phyloP scores from a whole-genome alignment of 2,888 invertebrate species.

The Trimorus sp. region DNA sequence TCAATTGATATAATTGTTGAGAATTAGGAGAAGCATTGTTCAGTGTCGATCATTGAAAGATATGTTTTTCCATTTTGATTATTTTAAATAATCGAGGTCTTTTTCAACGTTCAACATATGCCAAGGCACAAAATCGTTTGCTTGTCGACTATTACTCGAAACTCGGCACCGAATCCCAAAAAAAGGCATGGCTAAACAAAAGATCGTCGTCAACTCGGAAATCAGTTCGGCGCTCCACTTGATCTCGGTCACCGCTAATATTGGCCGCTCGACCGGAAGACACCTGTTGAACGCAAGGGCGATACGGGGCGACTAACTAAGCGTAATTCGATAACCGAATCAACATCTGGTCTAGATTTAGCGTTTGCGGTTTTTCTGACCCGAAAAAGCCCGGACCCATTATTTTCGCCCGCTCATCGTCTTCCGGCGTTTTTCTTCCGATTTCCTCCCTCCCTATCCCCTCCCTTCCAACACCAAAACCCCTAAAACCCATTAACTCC shows the following conservation, averaged over 20 bases:
- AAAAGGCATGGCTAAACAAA: background rate
- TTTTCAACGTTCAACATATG: too few relatives aligned
- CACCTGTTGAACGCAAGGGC: slow-evolving; percentile 66
- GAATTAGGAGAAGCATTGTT: too few relatives aligned
- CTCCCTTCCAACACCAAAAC: too few relatives aligned
- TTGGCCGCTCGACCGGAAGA: slow-evolving; percentile 61
- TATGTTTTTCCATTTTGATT: too few relatives aligned
- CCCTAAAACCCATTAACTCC: too few relatives aligned
- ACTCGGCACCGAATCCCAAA: too few relatives aligned
- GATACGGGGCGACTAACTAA: slow-evolving; percentile 58
- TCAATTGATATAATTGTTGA: too few relatives aligned
- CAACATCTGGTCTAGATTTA: slow-evolving; percentile 59
- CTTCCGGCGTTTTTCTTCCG: slow-evolving; percentile 2
- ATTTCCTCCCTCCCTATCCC: too few relatives aligned
- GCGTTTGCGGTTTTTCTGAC: slow-evolving; percentile 23
- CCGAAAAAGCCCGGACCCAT: slow-evolving; percentile 6
- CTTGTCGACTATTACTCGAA: too few relatives aligned
- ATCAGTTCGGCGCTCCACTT: slow-evolving; percentile 24
- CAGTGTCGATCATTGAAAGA: too few relatives aligned
- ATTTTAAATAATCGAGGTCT: too few relatives aligned
- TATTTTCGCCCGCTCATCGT: slow-evolving; percentile 6
- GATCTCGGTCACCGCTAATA: slow-evolving; percentile 42
- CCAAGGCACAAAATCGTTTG: too few relatives aligned
- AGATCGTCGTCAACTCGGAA: slow-evolving; percentile 15
- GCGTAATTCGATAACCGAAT: slow-evolving; percentile 67